Conservation (phyloP, 2,113 vertebrate species). For the Pipra filicauda region DNA sequence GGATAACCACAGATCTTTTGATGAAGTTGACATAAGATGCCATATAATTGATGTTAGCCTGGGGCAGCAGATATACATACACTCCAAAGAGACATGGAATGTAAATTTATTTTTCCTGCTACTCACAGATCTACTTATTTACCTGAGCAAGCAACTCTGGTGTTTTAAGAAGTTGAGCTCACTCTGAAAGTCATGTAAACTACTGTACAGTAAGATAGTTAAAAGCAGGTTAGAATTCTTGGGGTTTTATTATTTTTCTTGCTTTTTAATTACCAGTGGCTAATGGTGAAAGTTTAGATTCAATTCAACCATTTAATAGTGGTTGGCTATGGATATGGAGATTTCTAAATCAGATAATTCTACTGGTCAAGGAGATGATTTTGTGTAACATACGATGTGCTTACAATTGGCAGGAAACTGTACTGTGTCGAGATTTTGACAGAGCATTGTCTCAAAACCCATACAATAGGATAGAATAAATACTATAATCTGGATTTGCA, state of each 20-base stretch:
- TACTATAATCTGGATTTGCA: neutral
- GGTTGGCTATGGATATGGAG: neutral
- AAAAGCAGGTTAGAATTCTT: neutral
- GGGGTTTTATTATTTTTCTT: neutral
- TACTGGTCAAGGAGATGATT: neutral
- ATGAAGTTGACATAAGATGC: slow-evolving; percentile 2
- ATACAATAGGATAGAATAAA: neutral
- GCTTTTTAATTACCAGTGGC: neutral
- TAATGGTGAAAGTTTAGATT: neutral
- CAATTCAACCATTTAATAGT: neutral
- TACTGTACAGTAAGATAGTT: neutral
- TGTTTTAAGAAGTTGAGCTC: neutral
- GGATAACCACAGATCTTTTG: slow-evolving; percentile 35
- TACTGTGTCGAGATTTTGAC: neutral
- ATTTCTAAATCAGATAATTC: neutral
- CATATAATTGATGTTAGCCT: slow-evolving; percentile 38
- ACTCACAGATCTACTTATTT: neutral
- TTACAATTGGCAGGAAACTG: neutral
- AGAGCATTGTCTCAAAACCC: neutral
- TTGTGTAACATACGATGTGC: neutral
- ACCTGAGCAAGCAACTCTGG: neutral
- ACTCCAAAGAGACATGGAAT: slow-evolving; percentile 11
- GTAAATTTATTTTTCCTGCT: neutral
- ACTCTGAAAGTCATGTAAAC: neutral
- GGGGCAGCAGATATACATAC: neutral